Conservation (phyloP, 2,888 invertebrate species). For the Ptychoptera albimana region DNA sequence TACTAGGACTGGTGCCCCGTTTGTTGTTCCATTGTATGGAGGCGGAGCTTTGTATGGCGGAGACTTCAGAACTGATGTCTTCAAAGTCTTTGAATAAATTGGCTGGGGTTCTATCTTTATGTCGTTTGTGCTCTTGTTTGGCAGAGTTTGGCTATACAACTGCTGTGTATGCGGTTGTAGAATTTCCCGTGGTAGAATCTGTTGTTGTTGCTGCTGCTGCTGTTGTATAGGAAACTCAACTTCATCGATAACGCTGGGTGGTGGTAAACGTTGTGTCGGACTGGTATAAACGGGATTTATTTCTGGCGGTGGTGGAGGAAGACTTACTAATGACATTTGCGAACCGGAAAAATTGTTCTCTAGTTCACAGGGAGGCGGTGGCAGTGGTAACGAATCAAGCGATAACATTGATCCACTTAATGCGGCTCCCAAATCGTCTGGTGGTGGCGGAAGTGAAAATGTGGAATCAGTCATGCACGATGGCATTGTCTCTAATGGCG, state of each 20-base stretch:
- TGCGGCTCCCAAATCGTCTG: conserved; percentile 26
- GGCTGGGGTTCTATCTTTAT: conserved; percentile 11
- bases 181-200: not conserved
- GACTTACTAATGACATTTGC: conserved; percentile 47
- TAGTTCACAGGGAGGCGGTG: conserved; percentile 41
- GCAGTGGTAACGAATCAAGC: conserved; percentile 65
- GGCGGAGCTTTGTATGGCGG: conserved; percentile 28
- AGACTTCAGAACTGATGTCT: conserved; percentile 18
- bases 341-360: conserved; percentile 38
- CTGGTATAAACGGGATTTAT: conserved; percentile 23
- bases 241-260: not conserved
- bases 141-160: conserved; percentile 11
- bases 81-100: conserved; percentile 14
- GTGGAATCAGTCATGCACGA: conserved; percentile 35
- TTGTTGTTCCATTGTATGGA: conserved; percentile 20
- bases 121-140: conserved; percentile 5
- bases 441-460: conserved; percentile 51
- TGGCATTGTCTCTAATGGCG: conserved; percentile 14
- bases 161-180: not conserved
- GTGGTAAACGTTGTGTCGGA: conserved; percentile 2
- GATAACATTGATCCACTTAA: conserved; percentile 65
- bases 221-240: not conserved
- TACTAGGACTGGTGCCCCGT: conserved; percentile 2
- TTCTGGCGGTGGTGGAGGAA: conserved; percentile 58
- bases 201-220: conserved; percentile 1